Conservation (phyloP, 2,888 invertebrate species). For the Archips xylosteana region DNA sequence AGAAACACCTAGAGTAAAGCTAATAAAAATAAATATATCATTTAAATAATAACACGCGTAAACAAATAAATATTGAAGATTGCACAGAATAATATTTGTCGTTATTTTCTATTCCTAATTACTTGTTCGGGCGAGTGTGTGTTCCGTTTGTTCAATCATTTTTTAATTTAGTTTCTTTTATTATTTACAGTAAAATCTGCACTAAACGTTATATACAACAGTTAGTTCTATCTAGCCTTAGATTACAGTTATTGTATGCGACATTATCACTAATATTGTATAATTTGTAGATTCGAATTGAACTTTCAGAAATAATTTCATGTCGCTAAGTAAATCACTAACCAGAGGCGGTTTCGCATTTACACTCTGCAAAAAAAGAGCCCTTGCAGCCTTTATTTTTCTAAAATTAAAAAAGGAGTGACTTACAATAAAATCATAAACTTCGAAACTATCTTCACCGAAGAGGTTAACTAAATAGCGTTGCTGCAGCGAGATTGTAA, state of each 20-base stretch:
- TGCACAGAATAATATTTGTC: conserved; percentile 76
- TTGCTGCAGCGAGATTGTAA: background rate
- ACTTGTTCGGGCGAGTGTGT: conserved; percentile 83
- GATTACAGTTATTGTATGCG: conserved; percentile 58
- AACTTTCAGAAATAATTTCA: conserved; percentile 31
- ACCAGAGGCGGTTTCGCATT: conserved; percentile 77
- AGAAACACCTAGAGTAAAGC: conserved; percentile 76
- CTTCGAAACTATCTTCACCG: background rate
- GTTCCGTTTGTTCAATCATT: conserved; percentile 79
- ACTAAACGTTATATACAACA: conserved; percentile 79
- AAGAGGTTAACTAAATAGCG: background rate
- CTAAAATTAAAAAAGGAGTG: conserved; percentile 13
- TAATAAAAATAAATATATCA: conserved; percentile 76
- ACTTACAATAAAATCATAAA: background rate
- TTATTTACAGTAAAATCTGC: conserved; percentile 76
- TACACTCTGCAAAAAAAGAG: conserved; percentile 57
- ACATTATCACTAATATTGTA: conserved; percentile 39
- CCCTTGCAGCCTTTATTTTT: conserved; percentile 18
- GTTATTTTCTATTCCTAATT: conserved; percentile 71
- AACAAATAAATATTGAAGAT: conserved; percentile 73
- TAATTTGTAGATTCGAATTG: conserved; percentile 33
- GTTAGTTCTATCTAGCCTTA: conserved; percentile 76
- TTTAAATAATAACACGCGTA: conserved; percentile 64
- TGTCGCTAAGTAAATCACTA: conserved; percentile 61
- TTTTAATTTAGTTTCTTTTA: conserved; percentile 67